A percentile compares a stretch with the other conserved stretches of the same genome.
phyloP scores from a whole-genome alignment of 2,113 vertebrate genomes.

The Eira barbara region DNA sequence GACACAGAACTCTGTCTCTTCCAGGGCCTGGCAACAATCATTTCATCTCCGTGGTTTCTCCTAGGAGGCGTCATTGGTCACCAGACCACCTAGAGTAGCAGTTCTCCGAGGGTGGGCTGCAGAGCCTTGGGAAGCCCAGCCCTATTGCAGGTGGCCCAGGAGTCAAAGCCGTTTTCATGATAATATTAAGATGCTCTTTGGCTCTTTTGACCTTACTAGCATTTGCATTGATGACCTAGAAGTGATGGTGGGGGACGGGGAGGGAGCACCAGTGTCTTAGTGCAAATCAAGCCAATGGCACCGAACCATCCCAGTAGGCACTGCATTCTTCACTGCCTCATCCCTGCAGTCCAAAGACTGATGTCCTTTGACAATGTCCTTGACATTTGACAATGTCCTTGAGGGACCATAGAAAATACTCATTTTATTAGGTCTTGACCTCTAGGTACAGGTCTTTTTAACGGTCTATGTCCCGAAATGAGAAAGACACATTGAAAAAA shows the following conservation, averaged over 20 bases:
- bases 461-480: neutral
- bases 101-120: neutral
- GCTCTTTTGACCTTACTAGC: neutral
- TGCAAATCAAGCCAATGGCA: neutral
- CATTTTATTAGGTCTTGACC: neutral
- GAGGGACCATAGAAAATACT: neutral
- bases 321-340: neutral
- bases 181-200: neutral
- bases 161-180: neutral
- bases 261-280: neutral
- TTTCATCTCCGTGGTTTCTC: neutral
- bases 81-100: neutral
- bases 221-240: neutral
- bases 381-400: too few species aligned
- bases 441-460: neutral
- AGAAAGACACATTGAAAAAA: neutral
- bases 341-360: neutral
- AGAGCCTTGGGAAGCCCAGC: neutral
- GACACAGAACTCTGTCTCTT: neutral
- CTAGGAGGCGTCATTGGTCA: neutral
- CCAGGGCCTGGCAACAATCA: neutral
- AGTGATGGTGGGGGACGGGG: too few species aligned
- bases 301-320: neutral
- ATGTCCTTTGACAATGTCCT: neutral
- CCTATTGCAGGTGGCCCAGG: neutral